phyloP scores from a whole-genome alignment of 2,113 vertebrate genomes.

The Suricata suricatta region DNA sequence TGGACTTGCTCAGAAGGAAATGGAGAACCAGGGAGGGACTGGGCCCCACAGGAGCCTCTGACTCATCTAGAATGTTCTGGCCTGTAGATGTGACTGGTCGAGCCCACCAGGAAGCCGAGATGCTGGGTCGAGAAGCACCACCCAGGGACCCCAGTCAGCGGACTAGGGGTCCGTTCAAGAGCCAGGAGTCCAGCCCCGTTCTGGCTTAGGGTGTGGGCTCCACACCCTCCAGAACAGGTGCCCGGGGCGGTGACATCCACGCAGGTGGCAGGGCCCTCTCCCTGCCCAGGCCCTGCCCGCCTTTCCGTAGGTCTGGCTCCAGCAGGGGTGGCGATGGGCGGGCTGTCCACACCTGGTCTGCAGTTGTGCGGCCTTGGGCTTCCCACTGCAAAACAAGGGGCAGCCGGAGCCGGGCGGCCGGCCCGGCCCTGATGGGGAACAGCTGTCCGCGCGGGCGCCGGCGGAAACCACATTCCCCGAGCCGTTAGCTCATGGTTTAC shows the following conservation, averaged over 20 bases:
- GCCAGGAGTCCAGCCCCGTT: neutral
- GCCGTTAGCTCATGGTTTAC: slow-evolving; percentile 26
- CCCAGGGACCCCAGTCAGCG: neutral
- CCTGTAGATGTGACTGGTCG: neutral
- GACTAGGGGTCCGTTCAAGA: neutral
- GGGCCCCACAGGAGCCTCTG: too few species aligned
- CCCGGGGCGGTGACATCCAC: neutral
- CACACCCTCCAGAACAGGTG: neutral
- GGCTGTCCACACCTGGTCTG: neutral
- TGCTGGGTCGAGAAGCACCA: neutral
- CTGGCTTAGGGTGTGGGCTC: too few species aligned
- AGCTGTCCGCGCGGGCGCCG: neutral
- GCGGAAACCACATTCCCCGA: neutral
- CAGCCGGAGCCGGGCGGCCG: neutral
- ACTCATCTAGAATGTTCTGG: neutral
- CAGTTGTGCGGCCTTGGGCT: neutral
- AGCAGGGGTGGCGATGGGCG: fast-evolving
- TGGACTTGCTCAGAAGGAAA: neutral
- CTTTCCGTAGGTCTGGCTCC: neutral
- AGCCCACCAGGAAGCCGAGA: neutral
- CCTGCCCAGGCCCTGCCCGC: neutral
- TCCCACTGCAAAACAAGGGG: neutral
- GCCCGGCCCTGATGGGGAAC: neutral
- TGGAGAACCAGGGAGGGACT: neutral
- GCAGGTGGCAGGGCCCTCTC: neutral